These are phyloP conservation scores for Poeciliopsis prolifica DNA, from an alignment of 2,113 vertebrate genomes.

Conservation along the genomic window DNA sequence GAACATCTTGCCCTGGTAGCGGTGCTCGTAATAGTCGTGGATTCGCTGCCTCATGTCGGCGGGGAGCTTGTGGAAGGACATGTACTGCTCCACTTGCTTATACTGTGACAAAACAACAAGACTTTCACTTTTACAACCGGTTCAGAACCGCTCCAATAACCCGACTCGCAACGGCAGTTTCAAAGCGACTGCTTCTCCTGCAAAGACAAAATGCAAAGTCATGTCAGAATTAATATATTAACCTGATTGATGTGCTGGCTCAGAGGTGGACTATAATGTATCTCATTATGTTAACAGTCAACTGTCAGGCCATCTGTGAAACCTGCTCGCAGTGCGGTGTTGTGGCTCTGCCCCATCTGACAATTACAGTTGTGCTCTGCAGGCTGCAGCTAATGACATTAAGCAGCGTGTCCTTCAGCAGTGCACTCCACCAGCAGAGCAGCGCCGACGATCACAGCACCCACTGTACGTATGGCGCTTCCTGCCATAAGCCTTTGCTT, in stretches of 20 bases:
- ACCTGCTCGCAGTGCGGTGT: constrained; percentile 59
- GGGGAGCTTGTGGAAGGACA: constrained; percentile 98
- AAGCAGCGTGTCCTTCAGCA: constrained; percentile 70
- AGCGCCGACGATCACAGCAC: constrained; percentile 9
- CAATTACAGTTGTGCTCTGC: constrained; percentile 66
- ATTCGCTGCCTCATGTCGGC: constrained; percentile 95
- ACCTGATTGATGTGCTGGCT: constrained; percentile 69
- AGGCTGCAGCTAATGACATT: constrained; percentile 74
- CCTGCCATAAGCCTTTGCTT: constrained; percentile 11
- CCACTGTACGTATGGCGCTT: constrained; percentile 24
- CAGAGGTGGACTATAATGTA: constrained; percentile 63
- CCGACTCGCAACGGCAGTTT: background rate
- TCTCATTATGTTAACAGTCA: constrained; percentile 74
- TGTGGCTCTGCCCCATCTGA: constrained; percentile 67
- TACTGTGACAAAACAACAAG: constrained; percentile 81
- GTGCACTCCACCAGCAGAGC: constrained; percentile 41
- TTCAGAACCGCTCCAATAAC: background rate
- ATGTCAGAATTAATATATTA: constrained; percentile 60
- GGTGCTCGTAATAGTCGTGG: constrained; percentile 97
- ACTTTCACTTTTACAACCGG: background rate
- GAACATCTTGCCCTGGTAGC: constrained; percentile 99
- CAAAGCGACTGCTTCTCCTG: background rate
- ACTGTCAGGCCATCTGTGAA: constrained; percentile 75
- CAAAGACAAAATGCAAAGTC: constrained; percentile 54
- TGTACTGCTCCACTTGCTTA: constrained; percentile 99